A percentile compares a stretch with the other conserved stretches of the same genome.
Evolutionary conservation across 2,888 invertebrate species (phyloP).

Genomic region (Leucophora obtusa): DNA sequence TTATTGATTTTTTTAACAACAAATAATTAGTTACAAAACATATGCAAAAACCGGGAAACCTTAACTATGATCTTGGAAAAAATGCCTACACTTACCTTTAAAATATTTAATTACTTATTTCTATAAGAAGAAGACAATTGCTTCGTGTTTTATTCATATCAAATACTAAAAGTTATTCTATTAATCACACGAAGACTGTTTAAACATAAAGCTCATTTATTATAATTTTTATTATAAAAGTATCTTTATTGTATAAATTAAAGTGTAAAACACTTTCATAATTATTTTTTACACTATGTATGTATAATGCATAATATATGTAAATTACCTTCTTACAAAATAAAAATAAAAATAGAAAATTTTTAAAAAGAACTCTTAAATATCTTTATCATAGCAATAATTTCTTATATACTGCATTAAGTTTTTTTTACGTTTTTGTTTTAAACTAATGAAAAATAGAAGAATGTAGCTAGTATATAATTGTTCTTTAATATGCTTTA

Average conservation of each 20-base stretch:
- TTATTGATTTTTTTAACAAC: too few species aligned
- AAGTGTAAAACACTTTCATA: slow-evolving; percentile 1
- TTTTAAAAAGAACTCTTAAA: slow-evolving; percentile 14
- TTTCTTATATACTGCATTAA: background rate
- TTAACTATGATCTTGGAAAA: too few species aligned
- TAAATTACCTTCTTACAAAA: slow-evolving; percentile 18
- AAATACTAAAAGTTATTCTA: background rate
- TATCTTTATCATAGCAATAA: slow-evolving; percentile 8
- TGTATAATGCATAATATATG: slow-evolving; percentile 23
- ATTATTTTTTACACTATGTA: background rate
- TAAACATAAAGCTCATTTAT: background rate
- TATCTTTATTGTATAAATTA: background rate
- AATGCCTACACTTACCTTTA: too few species aligned
- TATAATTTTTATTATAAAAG: background rate
- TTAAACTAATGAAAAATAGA: background rate
- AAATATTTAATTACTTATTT: too few species aligned
- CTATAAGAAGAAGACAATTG: too few species aligned
- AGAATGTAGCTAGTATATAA: slow-evolving; percentile 44
- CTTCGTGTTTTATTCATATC: background rate
- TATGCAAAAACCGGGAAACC: too few species aligned
- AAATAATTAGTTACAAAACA: too few species aligned
- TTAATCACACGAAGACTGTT: background rate
- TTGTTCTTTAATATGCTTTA: slow-evolving; percentile 64
- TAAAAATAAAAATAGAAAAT: slow-evolving; percentile 2
- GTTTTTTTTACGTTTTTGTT: background rate